Conservation (phyloP, 2,888 invertebrate species). For the Lasioglossum marginatum region DNA sequence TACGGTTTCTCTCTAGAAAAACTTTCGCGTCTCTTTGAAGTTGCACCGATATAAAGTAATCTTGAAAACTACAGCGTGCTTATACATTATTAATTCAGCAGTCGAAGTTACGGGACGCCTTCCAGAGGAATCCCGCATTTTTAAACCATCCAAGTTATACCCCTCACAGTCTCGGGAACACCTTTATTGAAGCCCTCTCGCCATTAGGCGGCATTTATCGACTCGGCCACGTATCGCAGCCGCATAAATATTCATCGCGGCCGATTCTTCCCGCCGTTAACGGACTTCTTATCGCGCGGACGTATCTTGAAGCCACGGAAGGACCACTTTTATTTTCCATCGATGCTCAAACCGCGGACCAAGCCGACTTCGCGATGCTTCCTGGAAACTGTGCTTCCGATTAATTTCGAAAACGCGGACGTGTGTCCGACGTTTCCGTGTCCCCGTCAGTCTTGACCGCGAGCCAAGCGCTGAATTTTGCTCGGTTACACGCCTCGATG, state of each 20-base stretch:
- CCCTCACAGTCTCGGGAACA: neutral
- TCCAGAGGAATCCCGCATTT: constrained; percentile 7
- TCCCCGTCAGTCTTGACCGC: constrained; percentile 47
- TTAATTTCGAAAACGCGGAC: constrained; percentile 33
- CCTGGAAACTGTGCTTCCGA: neutral
- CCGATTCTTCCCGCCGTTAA: neutral
- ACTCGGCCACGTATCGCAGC: neutral
- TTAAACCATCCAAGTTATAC: constrained; percentile 1
- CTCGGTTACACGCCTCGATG: constrained; percentile 47
- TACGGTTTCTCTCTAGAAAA: neutral
- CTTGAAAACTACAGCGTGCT: neutral
- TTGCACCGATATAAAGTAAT: neutral
- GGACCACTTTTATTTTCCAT: constrained; percentile 5
- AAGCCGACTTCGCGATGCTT: neutral
- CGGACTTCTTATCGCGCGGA: constrained; percentile 3
- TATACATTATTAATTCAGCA: constrained; percentile 27
- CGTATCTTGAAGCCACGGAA: constrained; percentile 6
- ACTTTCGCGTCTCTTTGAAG: neutral
- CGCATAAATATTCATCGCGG: constrained; percentile 33
- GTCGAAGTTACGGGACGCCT: constrained; percentile 9
- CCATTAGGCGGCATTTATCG: constrained; percentile 27
- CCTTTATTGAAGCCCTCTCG: constrained; percentile 8
- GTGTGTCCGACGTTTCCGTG: constrained; percentile 18
- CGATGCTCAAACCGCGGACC: neutral
- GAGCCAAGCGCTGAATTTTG: constrained; percentile 46